Percentiles rank a stretch among this genome's conserved stretches.
Conservation (phyloP, 2,797 vertebrate species). For the Linurgus olivaceus region DNA sequence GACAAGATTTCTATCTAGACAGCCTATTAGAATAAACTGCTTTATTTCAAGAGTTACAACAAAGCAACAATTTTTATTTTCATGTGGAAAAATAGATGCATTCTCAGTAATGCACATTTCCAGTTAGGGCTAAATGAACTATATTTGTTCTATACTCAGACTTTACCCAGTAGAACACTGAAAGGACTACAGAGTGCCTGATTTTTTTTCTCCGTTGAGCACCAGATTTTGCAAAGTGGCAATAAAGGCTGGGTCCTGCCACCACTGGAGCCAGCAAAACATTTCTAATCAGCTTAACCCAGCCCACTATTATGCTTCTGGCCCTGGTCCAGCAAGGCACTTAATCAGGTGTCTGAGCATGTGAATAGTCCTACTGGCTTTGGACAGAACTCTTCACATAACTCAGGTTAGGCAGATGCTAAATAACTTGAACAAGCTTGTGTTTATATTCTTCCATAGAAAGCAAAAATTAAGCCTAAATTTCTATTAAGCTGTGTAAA, state of each 20-base stretch:
- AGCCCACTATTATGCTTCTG: slow-evolving; percentile 6
- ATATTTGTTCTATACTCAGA: background rate
- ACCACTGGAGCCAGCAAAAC: background rate
- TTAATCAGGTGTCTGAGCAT: slow-evolving; percentile 35
- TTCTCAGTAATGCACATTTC: background rate
- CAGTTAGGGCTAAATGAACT: background rate
- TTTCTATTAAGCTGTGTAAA: background rate
- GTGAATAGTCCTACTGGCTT: background rate
- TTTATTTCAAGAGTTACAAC: background rate
- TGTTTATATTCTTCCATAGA: background rate
- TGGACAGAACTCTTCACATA: background rate
- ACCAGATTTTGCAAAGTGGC: background rate
- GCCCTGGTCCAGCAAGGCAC: slow-evolving; percentile 20
- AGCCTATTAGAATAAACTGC: background rate
- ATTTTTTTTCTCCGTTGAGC: background rate
- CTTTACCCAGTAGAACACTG: background rate
- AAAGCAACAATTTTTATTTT: background rate
- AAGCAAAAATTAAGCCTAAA: background rate
- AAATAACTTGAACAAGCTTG: background rate
- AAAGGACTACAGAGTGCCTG: background rate
- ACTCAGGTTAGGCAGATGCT: background rate
- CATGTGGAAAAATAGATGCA: background rate
- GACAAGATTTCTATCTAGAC: background rate
- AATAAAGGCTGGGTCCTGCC: background rate
- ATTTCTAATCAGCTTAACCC: slow-evolving; percentile 22